phyloP scores from a whole-genome alignment of 2,797 vertebrate genomes.

The Chelidonichthys spinosus region DNA sequence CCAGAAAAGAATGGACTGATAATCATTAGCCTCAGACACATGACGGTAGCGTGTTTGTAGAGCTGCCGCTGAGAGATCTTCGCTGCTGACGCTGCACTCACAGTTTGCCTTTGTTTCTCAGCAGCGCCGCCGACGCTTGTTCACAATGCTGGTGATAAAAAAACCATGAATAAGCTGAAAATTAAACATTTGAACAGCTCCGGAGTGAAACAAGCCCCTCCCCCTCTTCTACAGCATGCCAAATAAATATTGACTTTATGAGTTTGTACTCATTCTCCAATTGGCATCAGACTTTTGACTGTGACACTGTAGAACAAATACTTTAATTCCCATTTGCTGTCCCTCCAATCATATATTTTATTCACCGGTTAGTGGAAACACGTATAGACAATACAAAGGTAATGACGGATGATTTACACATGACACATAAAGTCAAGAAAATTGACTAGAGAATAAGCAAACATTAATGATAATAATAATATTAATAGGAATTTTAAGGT shows the following conservation, averaged over 20 bases:
- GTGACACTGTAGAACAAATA: slow-evolving; percentile 59
- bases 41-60: neutral
- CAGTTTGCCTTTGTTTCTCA: slow-evolving; percentile 13
- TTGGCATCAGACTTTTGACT: slow-evolving; percentile 71
- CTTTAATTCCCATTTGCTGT: slow-evolving; percentile 69
- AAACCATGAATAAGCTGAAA: slow-evolving; percentile 54
- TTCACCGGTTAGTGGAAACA: neutral
- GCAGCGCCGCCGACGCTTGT: slow-evolving; percentile 2
- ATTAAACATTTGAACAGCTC: slow-evolving; percentile 64
- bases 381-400: no score
- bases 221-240: slow-evolving; percentile 42
- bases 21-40: neutral
- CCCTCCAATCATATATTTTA: slow-evolving; percentile 54
- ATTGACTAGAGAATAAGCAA: no score
- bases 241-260: slow-evolving; percentile 70
- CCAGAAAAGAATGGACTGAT: no score
- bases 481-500: no score
- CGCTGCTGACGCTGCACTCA: neutral
- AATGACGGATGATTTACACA: no score
- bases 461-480: no score
- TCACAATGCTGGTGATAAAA: slow-evolving; percentile 20
- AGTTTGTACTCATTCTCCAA: slow-evolving; percentile 75
- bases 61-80: neutral
- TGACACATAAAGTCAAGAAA: no score
- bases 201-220: slow-evolving; percentile 24